phyloP scores from a whole-genome alignment of 2,797 vertebrate species.

The Characodon lateralis region DNA sequence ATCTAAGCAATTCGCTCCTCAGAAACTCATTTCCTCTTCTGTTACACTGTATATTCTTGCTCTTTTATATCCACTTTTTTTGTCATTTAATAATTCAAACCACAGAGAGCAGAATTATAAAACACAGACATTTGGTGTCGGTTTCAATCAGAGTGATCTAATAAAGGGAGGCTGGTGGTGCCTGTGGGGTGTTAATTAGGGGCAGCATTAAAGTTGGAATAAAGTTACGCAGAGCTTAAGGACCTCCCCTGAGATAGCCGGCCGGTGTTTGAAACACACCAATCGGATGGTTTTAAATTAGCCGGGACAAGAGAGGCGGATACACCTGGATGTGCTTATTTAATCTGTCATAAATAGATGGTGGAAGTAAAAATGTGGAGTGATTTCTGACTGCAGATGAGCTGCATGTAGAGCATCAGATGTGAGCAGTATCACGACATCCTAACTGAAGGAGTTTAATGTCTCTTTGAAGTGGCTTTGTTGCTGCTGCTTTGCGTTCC shows the following conservation, averaged over 20 bases:
- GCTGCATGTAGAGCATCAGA: not conserved
- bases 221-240: slow-evolving; percentile 43
- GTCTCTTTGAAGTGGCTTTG: slow-evolving; percentile 5
- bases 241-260: slow-evolving; percentile 46
- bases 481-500: not conserved
- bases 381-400: slow-evolving; percentile 29
- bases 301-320: slow-evolving; percentile 21
- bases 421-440: not conserved
- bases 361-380: slow-evolving; percentile 9
- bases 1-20: slow-evolving; percentile 46
- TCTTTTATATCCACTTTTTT: slow-evolving; percentile 25
- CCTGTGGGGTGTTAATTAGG: slow-evolving; percentile 57
- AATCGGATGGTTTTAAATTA: slow-evolving; percentile 41
- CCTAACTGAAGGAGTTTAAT: not conserved
- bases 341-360: slow-evolving; percentile 30
- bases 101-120: slow-evolving; percentile 17
- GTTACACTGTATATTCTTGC: not conserved
- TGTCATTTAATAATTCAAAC: slow-evolving; percentile 27
- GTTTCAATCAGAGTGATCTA: slow-evolving; percentile 10
- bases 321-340: not conserved
- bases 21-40: slow-evolving; percentile 37
- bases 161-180: slow-evolving; percentile 29
- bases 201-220: slow-evolving; percentile 49
- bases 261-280: slow-evolving; percentile 15
- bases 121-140: slow-evolving; percentile 9